These are phyloP conservation scores for Penaeus indicus DNA, from an alignment of 1,140 invertebrate genomes.

Conservation along the genomic window DNA sequence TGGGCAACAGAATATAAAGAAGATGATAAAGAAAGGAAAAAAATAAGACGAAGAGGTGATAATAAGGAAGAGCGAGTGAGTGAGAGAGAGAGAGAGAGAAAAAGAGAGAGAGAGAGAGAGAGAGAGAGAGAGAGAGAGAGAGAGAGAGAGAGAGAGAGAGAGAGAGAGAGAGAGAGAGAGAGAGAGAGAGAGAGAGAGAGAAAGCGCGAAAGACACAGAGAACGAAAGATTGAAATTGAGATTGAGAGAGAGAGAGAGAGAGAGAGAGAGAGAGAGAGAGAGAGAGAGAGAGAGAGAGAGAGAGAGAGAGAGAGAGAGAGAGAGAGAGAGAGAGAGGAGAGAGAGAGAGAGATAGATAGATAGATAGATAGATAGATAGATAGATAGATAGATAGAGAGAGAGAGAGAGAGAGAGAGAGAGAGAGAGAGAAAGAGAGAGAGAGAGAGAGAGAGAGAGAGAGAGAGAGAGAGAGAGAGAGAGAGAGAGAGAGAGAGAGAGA, in stretches of 20 bases:
- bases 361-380: too few relatives aligned
- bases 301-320: slow-evolving; percentile 32
- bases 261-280: background rate
- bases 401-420: background rate
- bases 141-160: background rate
- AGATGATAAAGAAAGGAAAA: background rate
- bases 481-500: background rate
- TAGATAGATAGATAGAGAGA: too few relatives aligned
- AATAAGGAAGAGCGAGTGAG: slow-evolving; percentile 7
- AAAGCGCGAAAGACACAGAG: too few relatives aligned
- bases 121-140: background rate
- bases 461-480: slow-evolving; percentile 5
- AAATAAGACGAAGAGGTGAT: too few relatives aligned
- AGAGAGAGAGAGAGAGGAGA: background rate
- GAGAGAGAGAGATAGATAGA: too few relatives aligned
- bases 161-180: background rate
- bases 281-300: too few relatives aligned
- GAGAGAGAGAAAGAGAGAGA: background rate
- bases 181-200: slow-evolving; percentile 38
- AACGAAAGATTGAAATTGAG: too few relatives aligned
- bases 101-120: background rate
- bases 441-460: background rate
- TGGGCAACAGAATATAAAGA: too few relatives aligned
- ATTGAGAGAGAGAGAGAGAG: slow-evolving; percentile 9
- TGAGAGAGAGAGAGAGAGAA: background rate